Evolutionary conservation across 2,113 vertebrate species (phyloP).

Genomic region (Lates calcarifer): DNA sequence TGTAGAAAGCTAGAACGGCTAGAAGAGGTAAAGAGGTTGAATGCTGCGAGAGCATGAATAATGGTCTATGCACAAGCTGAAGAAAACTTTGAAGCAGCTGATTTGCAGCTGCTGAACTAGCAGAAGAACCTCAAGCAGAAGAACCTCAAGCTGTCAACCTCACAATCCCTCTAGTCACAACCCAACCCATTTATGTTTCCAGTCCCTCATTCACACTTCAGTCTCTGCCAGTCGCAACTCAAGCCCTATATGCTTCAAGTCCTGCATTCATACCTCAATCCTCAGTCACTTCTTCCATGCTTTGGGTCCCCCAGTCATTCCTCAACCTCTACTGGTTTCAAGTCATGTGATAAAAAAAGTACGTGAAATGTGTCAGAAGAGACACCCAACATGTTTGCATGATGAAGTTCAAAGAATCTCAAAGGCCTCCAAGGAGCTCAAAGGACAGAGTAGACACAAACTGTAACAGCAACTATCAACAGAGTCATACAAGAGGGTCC

Average conservation of each 20-base stretch:
- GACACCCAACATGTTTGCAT: conserved; percentile 20
- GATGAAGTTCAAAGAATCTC: not conserved
- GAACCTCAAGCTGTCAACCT: not conserved
- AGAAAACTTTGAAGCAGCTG: not conserved
- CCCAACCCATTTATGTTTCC: not conserved
- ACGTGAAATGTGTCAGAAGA: conserved; percentile 8
- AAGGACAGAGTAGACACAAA: not conserved
- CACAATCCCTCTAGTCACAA: not conserved
- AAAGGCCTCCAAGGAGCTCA: no score
- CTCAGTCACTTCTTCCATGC: no score
- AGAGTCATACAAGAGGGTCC: not conserved
- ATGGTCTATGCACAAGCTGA: conserved; percentile 41
- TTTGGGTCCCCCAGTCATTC: conserved; percentile 23
- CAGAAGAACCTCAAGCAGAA: not conserved
- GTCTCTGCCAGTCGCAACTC: not conserved
- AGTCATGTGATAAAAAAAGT: not conserved
- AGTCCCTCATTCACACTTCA: not conserved
- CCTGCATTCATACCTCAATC: no score
- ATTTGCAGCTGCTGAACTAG: not conserved
- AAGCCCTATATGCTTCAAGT: not conserved
- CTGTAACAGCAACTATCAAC: not conserved
- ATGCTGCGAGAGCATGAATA: conserved; percentile 33
- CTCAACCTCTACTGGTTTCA: no score
- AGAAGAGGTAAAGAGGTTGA: conserved; percentile 40
- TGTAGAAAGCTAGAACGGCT: conserved; percentile 38